phyloP scores from a whole-genome alignment of 2,113 vertebrate genomes.

The Coreoperca whiteheadi region DNA sequence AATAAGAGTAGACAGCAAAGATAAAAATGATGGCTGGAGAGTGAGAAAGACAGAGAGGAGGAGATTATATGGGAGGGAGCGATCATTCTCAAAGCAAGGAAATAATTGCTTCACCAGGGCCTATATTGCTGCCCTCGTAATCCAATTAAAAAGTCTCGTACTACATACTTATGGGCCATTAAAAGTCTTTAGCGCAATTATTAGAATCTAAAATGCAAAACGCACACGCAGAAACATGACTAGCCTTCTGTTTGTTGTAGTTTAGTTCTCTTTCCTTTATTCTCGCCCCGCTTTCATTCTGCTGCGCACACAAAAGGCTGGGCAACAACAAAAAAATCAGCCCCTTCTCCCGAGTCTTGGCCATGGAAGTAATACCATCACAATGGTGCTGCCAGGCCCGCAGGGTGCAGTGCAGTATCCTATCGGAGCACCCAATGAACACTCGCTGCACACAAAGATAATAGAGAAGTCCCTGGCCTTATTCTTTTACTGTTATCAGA shows the following conservation, averaged over 20 bases:
- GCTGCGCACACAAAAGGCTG: conserved; percentile 53
- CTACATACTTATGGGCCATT: conserved; percentile 76
- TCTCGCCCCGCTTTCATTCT: conserved; percentile 48
- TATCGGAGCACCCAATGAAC: conserved; percentile 70
- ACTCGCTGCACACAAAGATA: conserved; percentile 74
- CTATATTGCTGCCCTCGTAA: conserved; percentile 76
- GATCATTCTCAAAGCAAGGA: conserved; percentile 74
- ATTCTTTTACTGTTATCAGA: conserved; percentile 78
- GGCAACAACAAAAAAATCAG: conserved; percentile 31
- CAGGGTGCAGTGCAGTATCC: conserved; percentile 70
- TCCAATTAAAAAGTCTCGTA: conserved; percentile 83
- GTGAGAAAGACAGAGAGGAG: conserved; percentile 67
- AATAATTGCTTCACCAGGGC: conserved; percentile 77
- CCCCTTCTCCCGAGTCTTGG: conserved; percentile 70
- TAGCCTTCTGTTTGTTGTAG: conserved; percentile 46
- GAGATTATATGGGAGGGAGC: conserved; percentile 71
- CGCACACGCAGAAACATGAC: conserved; percentile 31
- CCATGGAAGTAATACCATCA: conserved; percentile 83
- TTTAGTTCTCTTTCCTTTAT: conserved; percentile 44
- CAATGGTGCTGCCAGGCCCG: conserved; percentile 74
- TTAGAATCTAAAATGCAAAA: conserved; percentile 65
- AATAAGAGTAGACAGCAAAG: conserved; percentile 76
- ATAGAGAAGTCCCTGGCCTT: conserved; percentile 78
- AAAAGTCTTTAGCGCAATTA: conserved; percentile 80
- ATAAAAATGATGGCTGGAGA: conserved; percentile 74